Evolutionary conservation across 2,888 invertebrate species (phyloP), one percentile per base, ranked within the genome.

Genomic region (Oegoconia quadripuncta): DNA sequence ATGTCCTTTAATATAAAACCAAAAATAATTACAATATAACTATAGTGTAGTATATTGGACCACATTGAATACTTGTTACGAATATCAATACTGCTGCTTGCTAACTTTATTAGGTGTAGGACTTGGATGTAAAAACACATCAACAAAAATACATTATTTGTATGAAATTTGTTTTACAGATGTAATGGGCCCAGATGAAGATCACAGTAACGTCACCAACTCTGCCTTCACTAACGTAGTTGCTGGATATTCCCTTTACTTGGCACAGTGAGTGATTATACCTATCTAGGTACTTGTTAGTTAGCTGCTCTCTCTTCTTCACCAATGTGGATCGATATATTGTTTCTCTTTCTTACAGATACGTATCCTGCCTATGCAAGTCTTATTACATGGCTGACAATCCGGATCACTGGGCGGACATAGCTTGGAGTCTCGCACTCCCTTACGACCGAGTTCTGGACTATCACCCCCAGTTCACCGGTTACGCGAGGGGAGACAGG

Each of bases 141-240:
- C n/a, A n/a, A n/a, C n/a, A n/a, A n/a, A n/a, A n/a, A n/a, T n/a
- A n/a, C n/a, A n/a, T n/a, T n/a, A 27, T 28, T 31, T 36, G 8
- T 8, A 15, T 15, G 12, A 18, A 22, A n/a, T 7, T 37, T 15
- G 22, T 1, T 44, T 72, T 64, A 27, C 53, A 90, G 89, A 86
- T 68, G 89, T 91, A 3, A 91, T 91, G 90, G 91, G 91, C 1
- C 91, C 91, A 0, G 91, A 91, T 47, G 91, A 91, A 75, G 90
- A 90, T 57, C 90, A 90, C 54, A 72, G 59, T 15, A 88, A 90
- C 50, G 73, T 91, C 1, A 84, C 82, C 13, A 90, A 91, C 42
- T 90, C 90, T 3, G 88, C 75, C 0, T 91, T 89, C 45, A 91
- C 91, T 1, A 91, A 91, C 52, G 89, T 90, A 0, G 81, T 89